These are phyloP conservation scores for Nycticebus coucang DNA, from an alignment of 2,113 vertebrate genomes.

Conservation along the genomic window DNA sequence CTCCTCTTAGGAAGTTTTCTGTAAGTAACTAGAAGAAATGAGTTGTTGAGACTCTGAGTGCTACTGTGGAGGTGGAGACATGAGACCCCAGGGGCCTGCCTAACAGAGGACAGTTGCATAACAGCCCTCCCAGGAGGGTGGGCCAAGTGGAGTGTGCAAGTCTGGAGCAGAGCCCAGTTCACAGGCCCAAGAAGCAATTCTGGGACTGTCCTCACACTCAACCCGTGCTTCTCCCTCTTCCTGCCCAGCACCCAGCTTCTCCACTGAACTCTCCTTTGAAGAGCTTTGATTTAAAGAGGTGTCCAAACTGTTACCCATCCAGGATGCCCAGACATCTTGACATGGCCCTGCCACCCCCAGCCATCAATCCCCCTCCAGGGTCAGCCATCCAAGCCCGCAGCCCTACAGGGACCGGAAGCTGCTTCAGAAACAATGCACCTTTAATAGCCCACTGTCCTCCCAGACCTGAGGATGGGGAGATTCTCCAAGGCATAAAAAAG, in stretches of 20 bases:
- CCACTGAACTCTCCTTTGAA: not conserved
- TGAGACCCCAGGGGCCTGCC: not conserved
- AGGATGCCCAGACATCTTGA: not conserved
- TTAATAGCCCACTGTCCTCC: not conserved
- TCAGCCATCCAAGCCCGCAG: not conserved
- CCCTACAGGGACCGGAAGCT: not conserved
- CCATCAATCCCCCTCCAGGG: not conserved
- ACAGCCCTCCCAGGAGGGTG: not conserved
- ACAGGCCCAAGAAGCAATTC: not conserved
- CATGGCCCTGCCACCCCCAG: not conserved
- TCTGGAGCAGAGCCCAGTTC: not conserved
- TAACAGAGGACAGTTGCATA: not conserved
- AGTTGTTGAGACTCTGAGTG: not conserved
- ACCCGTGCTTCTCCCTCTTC: not conserved
- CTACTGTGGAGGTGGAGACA: not conserved
- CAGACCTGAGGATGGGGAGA: rapidly evolving
- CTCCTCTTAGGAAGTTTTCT: not conserved
- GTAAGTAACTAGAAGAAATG: not conserved
- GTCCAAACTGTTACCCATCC: not conserved
- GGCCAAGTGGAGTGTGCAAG: no score
- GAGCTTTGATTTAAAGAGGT: not conserved
- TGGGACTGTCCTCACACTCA: not conserved
- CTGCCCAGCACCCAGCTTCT: not conserved
- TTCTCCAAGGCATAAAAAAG: not conserved
- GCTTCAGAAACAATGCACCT: not conserved